Evolutionary conservation across 2,113 vertebrate species (phyloP).

Genomic region (Theristicus caerulescens): DNA sequence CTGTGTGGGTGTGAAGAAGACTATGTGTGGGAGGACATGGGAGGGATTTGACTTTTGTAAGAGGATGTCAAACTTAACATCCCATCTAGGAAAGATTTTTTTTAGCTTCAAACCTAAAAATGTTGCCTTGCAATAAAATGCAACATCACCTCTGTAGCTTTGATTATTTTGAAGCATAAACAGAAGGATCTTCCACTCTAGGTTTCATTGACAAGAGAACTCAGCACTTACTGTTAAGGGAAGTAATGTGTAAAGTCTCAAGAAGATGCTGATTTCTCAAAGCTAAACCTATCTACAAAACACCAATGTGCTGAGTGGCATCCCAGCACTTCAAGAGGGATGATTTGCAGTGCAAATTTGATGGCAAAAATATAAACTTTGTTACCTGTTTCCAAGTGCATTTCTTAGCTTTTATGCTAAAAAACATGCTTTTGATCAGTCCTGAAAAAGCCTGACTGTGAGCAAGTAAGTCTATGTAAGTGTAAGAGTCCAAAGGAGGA

Average conservation of each 20-base stretch:
- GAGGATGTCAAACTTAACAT: not conserved
- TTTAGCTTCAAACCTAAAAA: not conserved
- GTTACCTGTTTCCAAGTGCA: not conserved
- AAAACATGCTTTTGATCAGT: not conserved
- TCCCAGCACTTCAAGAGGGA: not conserved
- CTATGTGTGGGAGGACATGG: not conserved
- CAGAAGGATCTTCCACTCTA: not conserved
- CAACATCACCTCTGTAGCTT: not conserved
- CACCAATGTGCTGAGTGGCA: not conserved
- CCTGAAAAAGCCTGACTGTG: not conserved
- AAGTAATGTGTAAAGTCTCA: not conserved
- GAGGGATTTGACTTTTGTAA: slow-evolving; percentile 8
- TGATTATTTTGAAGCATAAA: not conserved
- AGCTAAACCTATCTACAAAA: not conserved
- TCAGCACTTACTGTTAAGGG: not conserved
- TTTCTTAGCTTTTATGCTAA: not conserved
- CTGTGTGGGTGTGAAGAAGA: not conserved
- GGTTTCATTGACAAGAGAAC: not conserved
- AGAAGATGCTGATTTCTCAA: not conserved
- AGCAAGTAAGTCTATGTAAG: not conserved
- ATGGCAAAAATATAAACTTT: not conserved
- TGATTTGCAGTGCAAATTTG: not conserved
- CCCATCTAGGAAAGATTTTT: not conserved
- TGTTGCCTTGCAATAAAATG: not conserved
- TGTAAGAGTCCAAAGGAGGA: not conserved